phyloP scores from a whole-genome alignment of 2,888 invertebrate genomes.

The Spilarctia lutea region DNA sequence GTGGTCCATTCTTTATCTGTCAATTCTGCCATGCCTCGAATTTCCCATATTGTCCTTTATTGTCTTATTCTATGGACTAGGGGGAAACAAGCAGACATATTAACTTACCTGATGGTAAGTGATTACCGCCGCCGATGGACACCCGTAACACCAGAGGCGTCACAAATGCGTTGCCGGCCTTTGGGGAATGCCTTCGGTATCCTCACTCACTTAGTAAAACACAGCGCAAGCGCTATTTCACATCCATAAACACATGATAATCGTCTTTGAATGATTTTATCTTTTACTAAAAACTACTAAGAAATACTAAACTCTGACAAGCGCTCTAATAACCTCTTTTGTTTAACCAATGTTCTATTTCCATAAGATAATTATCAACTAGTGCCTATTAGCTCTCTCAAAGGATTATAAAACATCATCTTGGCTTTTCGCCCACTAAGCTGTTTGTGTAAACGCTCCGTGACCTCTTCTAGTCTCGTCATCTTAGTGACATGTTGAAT shows the following conservation, averaged over 20 bases:
- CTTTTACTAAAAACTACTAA: no score
- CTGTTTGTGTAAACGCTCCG: constrained; percentile 33
- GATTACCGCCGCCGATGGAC: no score
- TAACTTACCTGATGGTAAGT: no score
- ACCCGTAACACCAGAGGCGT: no score
- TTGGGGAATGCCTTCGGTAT: no score
- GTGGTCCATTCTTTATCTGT: background rate
- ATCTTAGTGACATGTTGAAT: constrained; percentile 33
- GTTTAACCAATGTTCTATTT: constrained; percentile 1
- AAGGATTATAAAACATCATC: constrained; percentile 39
- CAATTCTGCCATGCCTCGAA: background rate
- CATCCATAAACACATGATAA: no score
- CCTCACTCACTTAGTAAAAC: no score
- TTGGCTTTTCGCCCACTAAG: constrained; percentile 28
- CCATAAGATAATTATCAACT: constrained; percentile 25
- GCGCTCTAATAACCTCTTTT: background rate
- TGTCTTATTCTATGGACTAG: no score
- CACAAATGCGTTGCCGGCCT: no score
- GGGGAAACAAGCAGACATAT: no score
- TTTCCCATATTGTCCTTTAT: background rate
- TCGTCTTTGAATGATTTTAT: background rate
- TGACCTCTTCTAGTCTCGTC: constrained; percentile 32
- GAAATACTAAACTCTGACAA: background rate
- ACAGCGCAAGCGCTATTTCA: no score
- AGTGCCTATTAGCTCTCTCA: constrained; percentile 16